Base-by-base conservation (phyloP, 2,113 vertebrate genomes). In the Epinephelus fuscoguttatus region DNA sequence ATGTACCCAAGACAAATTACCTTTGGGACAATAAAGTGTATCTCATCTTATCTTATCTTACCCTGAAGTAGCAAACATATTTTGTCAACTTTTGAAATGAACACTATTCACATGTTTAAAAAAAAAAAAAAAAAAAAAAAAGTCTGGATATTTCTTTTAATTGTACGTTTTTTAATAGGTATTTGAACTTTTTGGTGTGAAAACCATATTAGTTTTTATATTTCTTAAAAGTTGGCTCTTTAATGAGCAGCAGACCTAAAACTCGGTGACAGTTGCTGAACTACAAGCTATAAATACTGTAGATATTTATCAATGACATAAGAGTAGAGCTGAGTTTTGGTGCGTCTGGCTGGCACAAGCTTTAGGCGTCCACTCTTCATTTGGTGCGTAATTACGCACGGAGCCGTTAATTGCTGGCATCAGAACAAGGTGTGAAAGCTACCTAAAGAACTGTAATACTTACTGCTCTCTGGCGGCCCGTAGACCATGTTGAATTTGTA, bases 401-500 rank as follows among this genome's bases (percentile, higher is more conserved):
- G 68, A 68, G 23, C 59, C n/a, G 7, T 7, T 27, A 13, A 37
- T 49, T 64, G 23, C 23, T 77, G 47, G 15, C 25, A 68, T 14
- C 37, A 4, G 33, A 59, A 47, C 8, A 0, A 52, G 0, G 62
- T 27, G n/a, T 19, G 17, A 55, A 5, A 3, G 4, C 21, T 4
- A 42, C 6, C 33, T 18, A 0, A 70, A 75, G 3, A 69, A 10
- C 15, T 27, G 21, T 4, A 9, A 70, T 88, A 96, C 97, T 97
- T 92, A 98, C 97, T 98, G 95, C 96, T 97, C 63, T 97, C 97
- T 13, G 95, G 93, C 40, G 95, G 94, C 59, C 96, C 96, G 85
- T 96, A 95, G 87, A 97, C 94, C 96, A 97, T 97, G 95, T 96
- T 96, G 95, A 98, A 97, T 90, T 96, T 97, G 91, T 97, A 94